Percentiles rank a stretch among this genome's conserved stretches.
Evolutionary conservation across 2,113 vertebrate genomes (phyloP).

Genomic region (Ammodytes dubius): DNA sequence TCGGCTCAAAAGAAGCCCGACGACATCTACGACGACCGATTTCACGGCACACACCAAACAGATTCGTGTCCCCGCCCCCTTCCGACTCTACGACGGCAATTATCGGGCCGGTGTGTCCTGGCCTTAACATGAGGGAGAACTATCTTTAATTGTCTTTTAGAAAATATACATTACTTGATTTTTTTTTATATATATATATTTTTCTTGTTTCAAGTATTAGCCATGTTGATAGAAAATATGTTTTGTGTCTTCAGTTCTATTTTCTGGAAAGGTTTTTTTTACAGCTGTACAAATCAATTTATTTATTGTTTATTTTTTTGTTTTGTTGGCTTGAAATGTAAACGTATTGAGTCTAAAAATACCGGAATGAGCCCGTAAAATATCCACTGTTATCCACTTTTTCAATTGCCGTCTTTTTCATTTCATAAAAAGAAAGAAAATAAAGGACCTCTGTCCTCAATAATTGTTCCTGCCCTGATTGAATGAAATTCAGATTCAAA

Average conservation of each 20-base stretch:
- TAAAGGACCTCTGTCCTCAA: not conserved
- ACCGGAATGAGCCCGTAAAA: too few species aligned
- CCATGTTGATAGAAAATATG: not conserved
- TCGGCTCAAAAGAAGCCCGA: too few species aligned
- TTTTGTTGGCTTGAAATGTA: not conserved
- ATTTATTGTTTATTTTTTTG: not conserved
- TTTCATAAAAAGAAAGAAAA: not conserved
- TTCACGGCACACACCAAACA: too few species aligned
- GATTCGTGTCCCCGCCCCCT: too few species aligned
- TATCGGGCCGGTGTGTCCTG: too few species aligned
- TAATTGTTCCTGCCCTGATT: not conserved
- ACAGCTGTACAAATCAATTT: not conserved
- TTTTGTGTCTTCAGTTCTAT: not conserved
- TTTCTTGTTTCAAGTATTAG: not conserved
- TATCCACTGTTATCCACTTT: too few species aligned
- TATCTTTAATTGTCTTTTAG: not conserved
- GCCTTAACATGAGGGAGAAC: not conserved
- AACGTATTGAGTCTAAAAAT: not conserved
- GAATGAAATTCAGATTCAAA: not conserved
- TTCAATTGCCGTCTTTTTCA: too few species aligned
- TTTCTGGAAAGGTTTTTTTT: not conserved
- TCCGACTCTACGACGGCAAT: too few species aligned
- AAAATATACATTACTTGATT: not conserved
- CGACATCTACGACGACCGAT: too few species aligned
- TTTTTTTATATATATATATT: not conserved